A percentile compares a stretch with the other conserved stretches of the same genome.
These are phyloP conservation scores for Callionymus lyra DNA, from an alignment of 2,113 vertebrate genomes.

Conservation along the genomic window DNA sequence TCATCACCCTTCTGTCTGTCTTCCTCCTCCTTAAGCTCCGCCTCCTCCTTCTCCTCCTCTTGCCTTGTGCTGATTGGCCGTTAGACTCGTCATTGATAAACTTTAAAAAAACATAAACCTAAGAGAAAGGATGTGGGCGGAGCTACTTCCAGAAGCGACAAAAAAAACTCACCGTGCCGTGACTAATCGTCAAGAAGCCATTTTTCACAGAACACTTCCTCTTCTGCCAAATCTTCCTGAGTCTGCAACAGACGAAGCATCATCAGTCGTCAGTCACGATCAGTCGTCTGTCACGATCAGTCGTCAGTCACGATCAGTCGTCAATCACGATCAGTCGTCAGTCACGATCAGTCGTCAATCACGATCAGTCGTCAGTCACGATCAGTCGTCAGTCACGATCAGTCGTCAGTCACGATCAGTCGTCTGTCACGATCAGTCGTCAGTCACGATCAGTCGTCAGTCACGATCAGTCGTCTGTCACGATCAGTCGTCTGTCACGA, in stretches of 20 bases:
- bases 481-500: no score
- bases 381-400: no score
- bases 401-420: no score
- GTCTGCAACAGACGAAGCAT: constrained; percentile 59
- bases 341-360: no score
- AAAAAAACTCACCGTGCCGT: constrained; percentile 80
- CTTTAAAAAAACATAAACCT: constrained; percentile 29
- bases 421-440: no score
- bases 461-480: no score
- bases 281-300: no score
- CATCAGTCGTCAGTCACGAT: no score
- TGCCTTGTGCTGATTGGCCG: constrained; percentile 40
- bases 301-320: no score
- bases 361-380: no score
- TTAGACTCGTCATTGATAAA: constrained; percentile 36
- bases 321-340: no score
- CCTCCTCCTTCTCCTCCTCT: constrained; percentile 33
- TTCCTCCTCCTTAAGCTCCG: constrained; percentile 45
- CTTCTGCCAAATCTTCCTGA: constrained; percentile 97
- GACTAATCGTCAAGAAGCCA: constrained; percentile 88
- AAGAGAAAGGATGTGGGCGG: neutral
- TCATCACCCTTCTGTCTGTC: constrained; percentile 30
- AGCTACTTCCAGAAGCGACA: neutral
- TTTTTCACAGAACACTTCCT: constrained; percentile 89
- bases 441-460: no score